A percentile compares a stretch with the other conserved stretches of the same genome.
phyloP scores from a whole-genome alignment of 2,888 invertebrate species.

The Aporophyla lueneburgensis region DNA sequence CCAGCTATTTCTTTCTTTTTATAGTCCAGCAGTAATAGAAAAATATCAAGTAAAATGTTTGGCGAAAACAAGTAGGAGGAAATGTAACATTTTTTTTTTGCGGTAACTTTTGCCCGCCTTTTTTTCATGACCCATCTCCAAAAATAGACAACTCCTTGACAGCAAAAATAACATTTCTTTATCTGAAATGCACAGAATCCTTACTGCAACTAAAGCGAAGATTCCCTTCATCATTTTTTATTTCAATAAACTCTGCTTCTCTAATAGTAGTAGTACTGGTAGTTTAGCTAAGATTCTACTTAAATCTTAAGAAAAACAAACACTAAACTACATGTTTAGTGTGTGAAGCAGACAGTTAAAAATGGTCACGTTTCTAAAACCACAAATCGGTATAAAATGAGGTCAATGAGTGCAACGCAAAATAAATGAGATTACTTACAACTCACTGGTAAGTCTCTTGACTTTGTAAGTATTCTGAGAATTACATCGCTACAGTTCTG shows the following conservation, averaged over 20 bases:
- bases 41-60: neutral
- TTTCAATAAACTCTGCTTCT: neutral
- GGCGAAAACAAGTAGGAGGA: neutral
- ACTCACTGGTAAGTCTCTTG: slow-evolving; percentile 17
- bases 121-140: neutral
- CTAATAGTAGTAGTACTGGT: too few relatives aligned
- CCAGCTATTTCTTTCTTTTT: neutral
- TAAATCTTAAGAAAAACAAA: slow-evolving; percentile 19
- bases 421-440: slow-evolving; percentile 47
- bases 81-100: neutral
- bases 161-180: neutral
- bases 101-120: too few relatives aligned
- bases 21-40: neutral
- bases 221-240: neutral
- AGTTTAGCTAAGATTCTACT: neutral
- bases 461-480: neutral
- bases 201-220: too few relatives aligned
- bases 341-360: slow-evolving; percentile 57
- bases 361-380: slow-evolving; percentile 61
- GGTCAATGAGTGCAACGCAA: slow-evolving; percentile 55
- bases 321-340: slow-evolving; percentile 50
- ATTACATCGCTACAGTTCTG: neutral
- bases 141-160: neutral
- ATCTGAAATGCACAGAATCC: neutral
- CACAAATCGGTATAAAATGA: slow-evolving; percentile 56